Evolutionary conservation across 1,140 invertebrate genomes (phyloP).

Genomic region (Cephus cinctus): DNA sequence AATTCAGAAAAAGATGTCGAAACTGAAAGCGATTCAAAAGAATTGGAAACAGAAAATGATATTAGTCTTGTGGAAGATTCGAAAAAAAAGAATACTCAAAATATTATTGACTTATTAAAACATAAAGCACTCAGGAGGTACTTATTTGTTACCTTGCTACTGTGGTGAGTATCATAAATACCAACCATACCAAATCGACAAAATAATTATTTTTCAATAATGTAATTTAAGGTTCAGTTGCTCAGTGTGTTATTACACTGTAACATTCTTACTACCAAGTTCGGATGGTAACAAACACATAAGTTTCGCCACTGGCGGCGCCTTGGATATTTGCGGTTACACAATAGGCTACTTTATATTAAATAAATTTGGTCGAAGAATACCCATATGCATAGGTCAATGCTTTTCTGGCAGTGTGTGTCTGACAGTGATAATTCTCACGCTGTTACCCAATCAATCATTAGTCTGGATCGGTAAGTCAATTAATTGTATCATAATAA

Average conservation of each 20-base stretch:
- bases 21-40: no score
- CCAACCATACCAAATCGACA: no score
- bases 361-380: slow-evolving; percentile 32
- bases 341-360: slow-evolving; percentile 40
- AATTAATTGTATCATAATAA: background rate
- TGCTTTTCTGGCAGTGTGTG: slow-evolving; percentile 35
- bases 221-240: slow-evolving; percentile 39
- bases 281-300: slow-evolving; percentile 41
- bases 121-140: no score
- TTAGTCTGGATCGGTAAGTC: slow-evolving; percentile 22
- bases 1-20: no score
- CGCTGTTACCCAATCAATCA: slow-evolving; percentile 13
- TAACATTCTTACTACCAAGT: slow-evolving; percentile 31
- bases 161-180: no score
- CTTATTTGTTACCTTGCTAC: no score
- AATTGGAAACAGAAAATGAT: no score
- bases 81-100: no score
- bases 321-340: slow-evolving; percentile 38
- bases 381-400: slow-evolving; percentile 31
- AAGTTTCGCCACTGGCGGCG: slow-evolving; percentile 39
- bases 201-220: slow-evolving; percentile 5
- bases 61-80: no score
- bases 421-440: slow-evolving; percentile 30
- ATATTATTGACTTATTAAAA: no score
- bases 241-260: slow-evolving; percentile 33